Evolutionary conservation across 1,140 invertebrate genomes (phyloP).

Genomic region (Pachyrhynchus sulphureomaculatus): DNA sequence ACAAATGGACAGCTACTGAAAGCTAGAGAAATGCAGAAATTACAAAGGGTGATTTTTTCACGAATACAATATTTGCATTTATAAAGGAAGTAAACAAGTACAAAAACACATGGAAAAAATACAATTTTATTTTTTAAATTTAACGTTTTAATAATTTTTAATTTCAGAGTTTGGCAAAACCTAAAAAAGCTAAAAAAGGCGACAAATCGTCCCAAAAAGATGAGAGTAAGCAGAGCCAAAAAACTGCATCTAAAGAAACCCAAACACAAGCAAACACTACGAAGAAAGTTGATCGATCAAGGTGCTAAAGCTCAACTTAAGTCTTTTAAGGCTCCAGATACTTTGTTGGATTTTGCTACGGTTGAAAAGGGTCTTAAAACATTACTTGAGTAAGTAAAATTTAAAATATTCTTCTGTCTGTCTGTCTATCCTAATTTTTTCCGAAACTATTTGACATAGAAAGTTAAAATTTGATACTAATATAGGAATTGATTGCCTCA

Average conservation of each 20-base stretch:
- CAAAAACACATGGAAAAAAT: not conserved
- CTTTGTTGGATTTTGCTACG: slow-evolving; percentile 52
- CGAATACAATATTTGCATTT: too few relatives aligned
- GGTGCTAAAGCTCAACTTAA: slow-evolving; percentile 38
- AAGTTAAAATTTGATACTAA: too few relatives aligned
- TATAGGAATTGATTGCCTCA: too few relatives aligned
- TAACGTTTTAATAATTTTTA: not conserved
- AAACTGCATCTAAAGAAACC: not conserved
- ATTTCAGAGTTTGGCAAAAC: slow-evolving; percentile 47
- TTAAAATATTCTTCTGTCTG: not conserved
- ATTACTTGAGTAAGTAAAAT: slow-evolving; percentile 52
- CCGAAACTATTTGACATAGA: too few relatives aligned
- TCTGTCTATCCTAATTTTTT: too few relatives aligned
- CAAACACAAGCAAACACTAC: slow-evolving; percentile 37
- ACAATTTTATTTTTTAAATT: not conserved
- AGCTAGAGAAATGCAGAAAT: too few relatives aligned
- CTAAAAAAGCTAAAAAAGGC: slow-evolving; percentile 51
- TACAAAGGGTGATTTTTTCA: too few relatives aligned
- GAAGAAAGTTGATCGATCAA: slow-evolving; percentile 36
- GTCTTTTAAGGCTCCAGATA: slow-evolving; percentile 50
- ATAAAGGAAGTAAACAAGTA: too few relatives aligned
- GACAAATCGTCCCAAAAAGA: slow-evolving; percentile 31
- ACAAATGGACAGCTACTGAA: too few relatives aligned
- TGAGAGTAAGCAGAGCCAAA: slow-evolving; percentile 11
- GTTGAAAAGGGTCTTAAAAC: slow-evolving; percentile 52